Evolutionary conservation across 2,888 invertebrate species (phyloP).

Genomic region (Cerastis rubricosa): DNA sequence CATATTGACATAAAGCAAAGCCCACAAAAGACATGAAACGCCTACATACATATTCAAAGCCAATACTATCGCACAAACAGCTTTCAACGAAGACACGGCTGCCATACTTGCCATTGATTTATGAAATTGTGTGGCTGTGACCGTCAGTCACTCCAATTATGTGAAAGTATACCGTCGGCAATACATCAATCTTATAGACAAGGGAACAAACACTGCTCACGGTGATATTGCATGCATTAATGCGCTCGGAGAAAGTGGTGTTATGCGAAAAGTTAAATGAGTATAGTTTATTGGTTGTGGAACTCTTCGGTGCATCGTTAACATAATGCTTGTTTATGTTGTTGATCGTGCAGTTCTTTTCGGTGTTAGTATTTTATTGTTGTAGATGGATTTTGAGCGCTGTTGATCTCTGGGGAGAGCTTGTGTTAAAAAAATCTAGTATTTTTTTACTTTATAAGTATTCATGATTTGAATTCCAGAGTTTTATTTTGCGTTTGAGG

Average conservation of each 20-base stretch:
- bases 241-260: conserved; percentile 58
- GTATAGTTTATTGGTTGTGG: conserved; percentile 59
- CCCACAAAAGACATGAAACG: conserved; percentile 37
- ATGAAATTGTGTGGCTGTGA: conserved; percentile 72
- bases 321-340: conserved; percentile 55
- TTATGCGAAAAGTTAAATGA: conserved; percentile 66
- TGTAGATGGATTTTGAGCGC: not conserved
- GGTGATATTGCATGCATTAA: conserved; percentile 67
- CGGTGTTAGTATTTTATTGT: conserved; percentile 33
- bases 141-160: conserved; percentile 78
- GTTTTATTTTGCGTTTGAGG: not conserved
- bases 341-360: conserved; percentile 26
- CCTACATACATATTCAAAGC: conserved; percentile 61
- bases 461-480: not conserved
- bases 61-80: conserved; percentile 57
- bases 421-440: not conserved
- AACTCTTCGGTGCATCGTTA: conserved; percentile 57
- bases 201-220: conserved; percentile 67
- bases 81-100: conserved; percentile 67
- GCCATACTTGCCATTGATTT: conserved; percentile 74
- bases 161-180: conserved; percentile 66
- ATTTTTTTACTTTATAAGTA: not conserved
- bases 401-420: not conserved
- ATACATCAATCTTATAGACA: conserved; percentile 82
- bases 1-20: conserved; percentile 5